Percentiles rank a stretch among this genome's conserved stretches.
These are phyloP conservation scores for Neolamprologus longior DNA, from an alignment of 2,113 vertebrate genomes.

Conservation along the genomic window DNA sequence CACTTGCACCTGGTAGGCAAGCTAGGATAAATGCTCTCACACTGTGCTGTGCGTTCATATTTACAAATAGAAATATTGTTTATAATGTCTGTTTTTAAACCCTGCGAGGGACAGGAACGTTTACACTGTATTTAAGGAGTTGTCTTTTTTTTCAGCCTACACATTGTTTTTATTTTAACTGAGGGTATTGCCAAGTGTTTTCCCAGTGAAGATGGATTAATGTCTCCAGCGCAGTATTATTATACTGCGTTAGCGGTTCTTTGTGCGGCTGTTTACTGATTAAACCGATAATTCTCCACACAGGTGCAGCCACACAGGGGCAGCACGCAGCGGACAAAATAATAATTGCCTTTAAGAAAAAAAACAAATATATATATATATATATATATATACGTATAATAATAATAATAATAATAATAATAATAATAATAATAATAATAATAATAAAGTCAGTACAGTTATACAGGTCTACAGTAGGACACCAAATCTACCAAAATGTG, in stretches of 20 bases:
- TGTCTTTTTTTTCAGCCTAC: neutral
- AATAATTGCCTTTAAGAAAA: neutral
- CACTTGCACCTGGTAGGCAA: neutral
- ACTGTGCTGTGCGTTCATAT: neutral
- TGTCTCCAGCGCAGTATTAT: neutral
- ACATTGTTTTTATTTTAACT: neutral
- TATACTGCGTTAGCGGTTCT: neutral
- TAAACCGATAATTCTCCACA: conserved; percentile 35
- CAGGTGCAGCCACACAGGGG: conserved; percentile 9
- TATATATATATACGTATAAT: neutral
- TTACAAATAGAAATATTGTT: neutral
- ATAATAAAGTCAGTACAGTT: neutral
- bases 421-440: neutral
- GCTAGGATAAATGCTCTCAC: neutral
- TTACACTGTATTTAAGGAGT: neutral
- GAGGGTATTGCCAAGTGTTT: neutral
- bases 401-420: neutral
- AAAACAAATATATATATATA: neutral
- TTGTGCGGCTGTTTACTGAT: neutral
- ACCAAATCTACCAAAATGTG: neutral
- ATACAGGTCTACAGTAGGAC: neutral
- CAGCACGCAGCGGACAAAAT: conserved; percentile 17
- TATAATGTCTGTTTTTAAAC: neutral
- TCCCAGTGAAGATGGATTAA: neutral
- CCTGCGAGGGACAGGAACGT: neutral